Percentiles rank a stretch among this genome's conserved stretches.
Conservation (phyloP, 2,797 vertebrate genomes). For the Ispidina picta region DNA sequence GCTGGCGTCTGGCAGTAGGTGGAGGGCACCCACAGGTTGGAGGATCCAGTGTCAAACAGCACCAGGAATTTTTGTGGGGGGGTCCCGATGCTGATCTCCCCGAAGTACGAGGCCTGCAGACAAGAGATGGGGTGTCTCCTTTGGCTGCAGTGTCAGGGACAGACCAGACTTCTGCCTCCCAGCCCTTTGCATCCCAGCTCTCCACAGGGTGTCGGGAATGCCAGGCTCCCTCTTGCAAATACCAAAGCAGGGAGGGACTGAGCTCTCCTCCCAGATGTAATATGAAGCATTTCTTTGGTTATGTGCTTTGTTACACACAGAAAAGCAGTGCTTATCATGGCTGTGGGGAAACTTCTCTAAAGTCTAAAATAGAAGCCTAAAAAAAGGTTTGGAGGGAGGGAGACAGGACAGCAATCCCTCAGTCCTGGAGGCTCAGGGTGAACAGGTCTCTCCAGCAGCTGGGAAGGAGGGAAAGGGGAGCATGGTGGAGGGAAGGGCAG, state of each 20-base stretch:
- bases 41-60: slow-evolving; percentile 73
- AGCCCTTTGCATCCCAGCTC: neutral
- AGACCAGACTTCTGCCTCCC: neutral
- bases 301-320: neutral
- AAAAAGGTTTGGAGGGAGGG: neutral
- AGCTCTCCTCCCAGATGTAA: neutral
- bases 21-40: slow-evolving; percentile 77
- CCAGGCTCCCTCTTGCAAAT: neutral
- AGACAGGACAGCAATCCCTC: neutral
- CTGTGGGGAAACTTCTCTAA: neutral
- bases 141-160: neutral
- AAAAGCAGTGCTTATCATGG: accelerated
- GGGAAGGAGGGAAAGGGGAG: neutral
- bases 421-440: accelerated
- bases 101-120: slow-evolving; percentile 69
- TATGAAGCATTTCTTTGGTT: neutral
- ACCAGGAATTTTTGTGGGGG: slow-evolving; percentile 71
- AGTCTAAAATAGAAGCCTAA: neutral
- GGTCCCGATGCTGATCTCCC: slow-evolving; percentile 73
- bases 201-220: neutral
- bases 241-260: accelerated
- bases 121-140: neutral
- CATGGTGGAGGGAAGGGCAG: accelerated
- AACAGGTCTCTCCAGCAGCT: accelerated
- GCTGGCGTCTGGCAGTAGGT: slow-evolving; percentile 75